A percentile compares a stretch with the other conserved stretches of the same genome.
These are phyloP conservation scores for Pandemis heparana DNA, from an alignment of 2,888 invertebrate genomes.

Conservation along the genomic window DNA sequence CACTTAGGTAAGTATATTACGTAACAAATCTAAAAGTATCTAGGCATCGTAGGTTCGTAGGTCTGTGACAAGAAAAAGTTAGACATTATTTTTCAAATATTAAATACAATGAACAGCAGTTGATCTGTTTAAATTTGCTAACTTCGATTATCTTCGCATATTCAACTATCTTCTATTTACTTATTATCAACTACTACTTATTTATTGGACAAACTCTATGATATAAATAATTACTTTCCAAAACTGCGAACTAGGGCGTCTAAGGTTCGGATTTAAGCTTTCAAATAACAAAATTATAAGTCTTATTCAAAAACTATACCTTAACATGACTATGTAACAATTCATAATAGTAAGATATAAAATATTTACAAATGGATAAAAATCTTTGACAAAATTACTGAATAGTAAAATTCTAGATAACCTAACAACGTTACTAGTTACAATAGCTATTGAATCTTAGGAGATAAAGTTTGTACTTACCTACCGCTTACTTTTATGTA, in stretches of 20 bases:
- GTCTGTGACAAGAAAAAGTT: too few relatives aligned
- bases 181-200: conserved; percentile 9
- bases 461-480: conserved; percentile 37
- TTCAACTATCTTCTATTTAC: conserved; percentile 3
- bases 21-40: neutral
- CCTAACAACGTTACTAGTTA: conserved; percentile 36
- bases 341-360: conserved; percentile 39
- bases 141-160: neutral
- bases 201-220: conserved; percentile 22
- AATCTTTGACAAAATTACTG: conserved; percentile 38
- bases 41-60: neutral
- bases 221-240: conserved; percentile 27
- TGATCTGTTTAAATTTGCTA: conserved; percentile 1
- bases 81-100: neutral
- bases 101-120: neutral
- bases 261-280: conserved; percentile 31
- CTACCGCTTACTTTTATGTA: conserved; percentile 38
- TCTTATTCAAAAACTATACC: conserved; percentile 8
- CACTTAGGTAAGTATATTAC: neutral
- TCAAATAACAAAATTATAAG: conserved; percentile 14
- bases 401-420: conserved; percentile 33
- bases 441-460: conserved; percentile 32
- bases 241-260: conserved; percentile 14
- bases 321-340: conserved; percentile 36
- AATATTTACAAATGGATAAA: conserved; percentile 42